A percentile compares a stretch with the other conserved stretches of the same genome.
Evolutionary conservation across 2,113 vertebrate species (phyloP).

Genomic region (Halichoeres trimaculatus): DNA sequence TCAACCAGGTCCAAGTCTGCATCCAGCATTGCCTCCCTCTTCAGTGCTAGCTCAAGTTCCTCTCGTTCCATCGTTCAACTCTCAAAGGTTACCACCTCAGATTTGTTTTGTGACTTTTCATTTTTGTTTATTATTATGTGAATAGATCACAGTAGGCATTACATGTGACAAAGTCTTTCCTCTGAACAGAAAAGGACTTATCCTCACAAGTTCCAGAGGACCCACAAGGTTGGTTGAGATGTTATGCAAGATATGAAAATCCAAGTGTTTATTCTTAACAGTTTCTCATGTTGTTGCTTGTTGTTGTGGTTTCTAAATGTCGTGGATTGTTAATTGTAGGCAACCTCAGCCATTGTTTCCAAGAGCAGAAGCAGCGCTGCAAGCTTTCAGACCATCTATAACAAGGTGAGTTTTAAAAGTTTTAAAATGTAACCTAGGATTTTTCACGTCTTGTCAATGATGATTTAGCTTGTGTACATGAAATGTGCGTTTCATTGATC

Average conservation of each 20-base stretch:
- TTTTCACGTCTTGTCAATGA: not conserved
- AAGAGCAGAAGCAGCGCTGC: conserved; percentile 63
- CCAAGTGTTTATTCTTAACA: not conserved
- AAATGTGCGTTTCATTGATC: not conserved
- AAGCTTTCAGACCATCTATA: conserved; percentile 69
- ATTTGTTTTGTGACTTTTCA: not conserved
- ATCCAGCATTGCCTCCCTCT: conserved; percentile 66
- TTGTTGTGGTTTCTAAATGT: not conserved
- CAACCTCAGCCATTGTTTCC: conserved; percentile 32
- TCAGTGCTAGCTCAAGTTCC: conserved; percentile 65
- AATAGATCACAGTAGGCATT: not conserved
- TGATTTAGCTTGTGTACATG: not conserved
- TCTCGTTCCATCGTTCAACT: conserved; percentile 50
- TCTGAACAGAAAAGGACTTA: conserved; percentile 42
- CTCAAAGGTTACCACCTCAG: conserved; percentile 42
- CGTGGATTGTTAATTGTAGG: conserved; percentile 22
- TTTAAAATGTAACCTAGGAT: not conserved
- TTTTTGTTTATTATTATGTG: not conserved
- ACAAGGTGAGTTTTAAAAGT: conserved; percentile 53
- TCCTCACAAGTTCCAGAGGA: conserved; percentile 47
- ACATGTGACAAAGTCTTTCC: conserved; percentile 24
- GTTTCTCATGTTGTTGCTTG: not conserved
- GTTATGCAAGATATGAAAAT: not conserved
- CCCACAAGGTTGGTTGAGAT: conserved; percentile 56
- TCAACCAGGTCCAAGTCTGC: conserved; percentile 55